Evolutionary conservation across 2,113 vertebrate genomes (phyloP).

Genomic region (Vulpes ferrilata): DNA sequence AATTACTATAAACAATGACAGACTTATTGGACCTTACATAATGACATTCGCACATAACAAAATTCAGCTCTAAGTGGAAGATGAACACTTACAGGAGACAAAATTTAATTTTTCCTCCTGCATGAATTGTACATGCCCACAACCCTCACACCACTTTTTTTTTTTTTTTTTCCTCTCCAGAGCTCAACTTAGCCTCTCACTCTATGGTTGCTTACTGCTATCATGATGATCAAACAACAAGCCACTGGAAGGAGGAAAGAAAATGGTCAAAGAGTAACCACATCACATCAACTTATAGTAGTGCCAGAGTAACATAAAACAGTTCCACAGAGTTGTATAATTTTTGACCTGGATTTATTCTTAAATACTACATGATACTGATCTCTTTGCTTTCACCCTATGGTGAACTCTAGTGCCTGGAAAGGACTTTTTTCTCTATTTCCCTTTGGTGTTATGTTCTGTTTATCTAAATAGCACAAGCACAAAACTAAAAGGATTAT

Average conservation of each 20-base stretch:
- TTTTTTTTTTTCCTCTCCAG: background rate
- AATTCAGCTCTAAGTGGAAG: background rate
- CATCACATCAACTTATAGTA: background rate
- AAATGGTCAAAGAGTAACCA: background rate
- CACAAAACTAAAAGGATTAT: background rate
- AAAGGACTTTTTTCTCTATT: background rate
- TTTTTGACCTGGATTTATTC: conserved; percentile 21
- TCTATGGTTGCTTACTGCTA: background rate
- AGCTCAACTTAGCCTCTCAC: background rate
- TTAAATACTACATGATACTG: background rate
- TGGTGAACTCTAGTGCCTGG: background rate
- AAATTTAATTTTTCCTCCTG: background rate
- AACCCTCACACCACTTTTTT: background rate
- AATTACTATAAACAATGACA: conserved; percentile 65
- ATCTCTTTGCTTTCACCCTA: conserved; percentile 29
- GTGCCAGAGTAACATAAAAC: background rate
- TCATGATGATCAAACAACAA: background rate
- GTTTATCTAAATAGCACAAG: conserved; percentile 17
- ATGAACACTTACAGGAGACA: background rate
- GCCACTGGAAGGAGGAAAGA: background rate
- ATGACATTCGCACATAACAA: conserved; percentile 29
- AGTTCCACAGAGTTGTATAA: background rate
- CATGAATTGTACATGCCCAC: background rate
- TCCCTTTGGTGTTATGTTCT: background rate
- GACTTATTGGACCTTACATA: conserved; percentile 49